phyloP scores from a whole-genome alignment of 1,140 invertebrate genomes.

The Sycobia sp. region DNA sequence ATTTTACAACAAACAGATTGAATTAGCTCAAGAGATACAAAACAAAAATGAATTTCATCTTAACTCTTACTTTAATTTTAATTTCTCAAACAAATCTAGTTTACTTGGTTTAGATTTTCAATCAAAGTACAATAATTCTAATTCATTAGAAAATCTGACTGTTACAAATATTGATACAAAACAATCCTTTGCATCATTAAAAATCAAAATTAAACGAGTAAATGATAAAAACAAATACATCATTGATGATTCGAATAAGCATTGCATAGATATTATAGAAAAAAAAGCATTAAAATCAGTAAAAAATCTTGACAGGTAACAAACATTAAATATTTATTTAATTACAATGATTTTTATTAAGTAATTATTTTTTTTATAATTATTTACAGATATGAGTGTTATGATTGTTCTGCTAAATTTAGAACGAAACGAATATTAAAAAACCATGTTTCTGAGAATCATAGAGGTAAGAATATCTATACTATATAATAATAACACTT shows the following conservation, averaged over 20 bases:
- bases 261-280: background rate
- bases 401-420: slow-evolving; percentile 26
- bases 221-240: slow-evolving; percentile 25
- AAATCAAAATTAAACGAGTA: slow-evolving; percentile 28
- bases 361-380: no score
- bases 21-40: background rate
- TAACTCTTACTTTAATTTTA: slow-evolving; percentile 17
- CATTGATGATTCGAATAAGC: slow-evolving; percentile 12
- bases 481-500: background rate
- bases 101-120: slow-evolving; percentile 20
- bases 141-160: background rate
- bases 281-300: background rate
- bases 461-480: slow-evolving; percentile 21
- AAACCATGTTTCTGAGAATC: slow-evolving; percentile 26
- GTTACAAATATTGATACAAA: background rate
- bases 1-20: background rate
- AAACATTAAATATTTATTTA: background rate
- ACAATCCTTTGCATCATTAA: slow-evolving; percentile 8
- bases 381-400: slow-evolving; percentile 30
- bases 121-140: slow-evolving; percentile 8
- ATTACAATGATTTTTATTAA: no score
- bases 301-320: slow-evolving; percentile 26
- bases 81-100: slow-evolving; percentile 28
- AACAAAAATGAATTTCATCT: no score
- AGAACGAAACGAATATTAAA: slow-evolving; percentile 29